These are phyloP conservation scores for Diarsia mendica DNA, from an alignment of 2,888 invertebrate species.

Conservation along the genomic window DNA sequence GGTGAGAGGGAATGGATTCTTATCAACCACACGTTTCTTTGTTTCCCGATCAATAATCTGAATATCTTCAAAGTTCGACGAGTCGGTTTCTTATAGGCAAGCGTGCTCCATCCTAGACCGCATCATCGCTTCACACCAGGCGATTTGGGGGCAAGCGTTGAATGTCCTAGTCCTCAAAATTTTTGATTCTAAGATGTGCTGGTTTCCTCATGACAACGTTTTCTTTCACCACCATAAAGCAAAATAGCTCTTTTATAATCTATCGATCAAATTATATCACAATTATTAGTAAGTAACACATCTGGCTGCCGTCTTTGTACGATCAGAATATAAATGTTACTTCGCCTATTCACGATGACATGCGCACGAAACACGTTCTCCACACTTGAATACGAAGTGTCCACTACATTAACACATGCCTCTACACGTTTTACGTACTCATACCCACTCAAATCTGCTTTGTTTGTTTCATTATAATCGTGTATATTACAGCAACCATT, in stretches of 20 bases:
- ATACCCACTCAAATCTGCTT: constrained; percentile 41
- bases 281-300: constrained; percentile 50
- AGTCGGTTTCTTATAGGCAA: neutral
- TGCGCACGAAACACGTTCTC: constrained; percentile 46
- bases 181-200: neutral
- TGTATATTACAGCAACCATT: constrained; percentile 46
- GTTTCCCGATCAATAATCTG: neutral
- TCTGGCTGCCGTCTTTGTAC: constrained; percentile 35
- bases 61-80: neutral
- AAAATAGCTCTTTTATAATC: constrained; percentile 5
- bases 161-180: neutral
- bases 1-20: neutral
- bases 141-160: neutral
- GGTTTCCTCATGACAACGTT: neutral
- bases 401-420: constrained; percentile 51
- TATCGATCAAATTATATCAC: constrained; percentile 15
- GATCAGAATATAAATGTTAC: constrained; percentile 52
- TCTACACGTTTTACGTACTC: constrained; percentile 27
- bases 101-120: neutral
- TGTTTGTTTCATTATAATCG: constrained; percentile 58
- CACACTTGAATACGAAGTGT: constrained; percentile 54
- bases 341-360: constrained; percentile 50
- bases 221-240: neutral
- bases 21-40: neutral
- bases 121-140: neutral